Percentiles rank a stretch among this genome's conserved stretches.
phyloP scores from a whole-genome alignment of 1,140 invertebrate species.

The Drosophila dunni region DNA sequence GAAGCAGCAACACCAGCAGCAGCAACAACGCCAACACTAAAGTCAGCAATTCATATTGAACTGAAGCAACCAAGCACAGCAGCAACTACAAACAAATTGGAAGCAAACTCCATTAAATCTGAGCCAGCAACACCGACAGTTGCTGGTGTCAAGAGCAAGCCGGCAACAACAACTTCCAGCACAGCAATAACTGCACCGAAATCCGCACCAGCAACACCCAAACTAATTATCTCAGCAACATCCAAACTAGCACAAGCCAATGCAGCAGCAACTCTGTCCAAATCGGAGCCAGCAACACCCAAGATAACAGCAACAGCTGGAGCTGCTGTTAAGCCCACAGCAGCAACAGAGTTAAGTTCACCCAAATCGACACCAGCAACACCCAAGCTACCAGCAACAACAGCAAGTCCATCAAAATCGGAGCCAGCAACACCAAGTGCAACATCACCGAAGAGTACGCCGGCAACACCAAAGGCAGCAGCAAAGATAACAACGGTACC shows the following conservation, averaged over 20 bases:
- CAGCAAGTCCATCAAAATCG: constrained; percentile 6
- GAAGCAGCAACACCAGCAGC: constrained; percentile 12
- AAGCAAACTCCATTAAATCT: constrained; percentile 7
- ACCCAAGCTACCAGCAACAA: constrained; percentile 12
- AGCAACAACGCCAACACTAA: constrained; percentile 33
- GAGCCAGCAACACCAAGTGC: constrained; percentile 6
- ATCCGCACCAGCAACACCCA: constrained; percentile 12
- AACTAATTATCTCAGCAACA: constrained; percentile 7
- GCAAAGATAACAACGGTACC: constrained; percentile 3
- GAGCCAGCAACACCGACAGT: constrained; percentile 4
- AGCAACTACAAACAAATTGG: constrained; percentile 11
- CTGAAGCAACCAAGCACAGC: constrained; percentile 43
- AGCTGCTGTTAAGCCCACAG: constrained; percentile 11
- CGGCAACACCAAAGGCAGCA: constrained; percentile 23
- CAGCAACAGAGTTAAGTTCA: constrained; percentile 11
- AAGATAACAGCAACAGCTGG: constrained; percentile 9
- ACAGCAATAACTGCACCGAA: constrained; percentile 14
- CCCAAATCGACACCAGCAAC: constrained; percentile 19
- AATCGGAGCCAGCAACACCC: constrained; percentile 1
- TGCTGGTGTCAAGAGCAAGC: constrained; percentile 3
- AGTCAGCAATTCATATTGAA: constrained; percentile 55
- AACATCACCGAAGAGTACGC: neutral
- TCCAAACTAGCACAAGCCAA: constrained; percentile 24
- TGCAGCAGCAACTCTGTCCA: constrained; percentile 12
- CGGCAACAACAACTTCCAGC: no score